Percentiles rank a stretch among this genome's conserved stretches.
These are phyloP conservation scores for Ametastegia equiseti DNA, from an alignment of 2,888 invertebrate species.

Conservation along the genomic window DNA sequence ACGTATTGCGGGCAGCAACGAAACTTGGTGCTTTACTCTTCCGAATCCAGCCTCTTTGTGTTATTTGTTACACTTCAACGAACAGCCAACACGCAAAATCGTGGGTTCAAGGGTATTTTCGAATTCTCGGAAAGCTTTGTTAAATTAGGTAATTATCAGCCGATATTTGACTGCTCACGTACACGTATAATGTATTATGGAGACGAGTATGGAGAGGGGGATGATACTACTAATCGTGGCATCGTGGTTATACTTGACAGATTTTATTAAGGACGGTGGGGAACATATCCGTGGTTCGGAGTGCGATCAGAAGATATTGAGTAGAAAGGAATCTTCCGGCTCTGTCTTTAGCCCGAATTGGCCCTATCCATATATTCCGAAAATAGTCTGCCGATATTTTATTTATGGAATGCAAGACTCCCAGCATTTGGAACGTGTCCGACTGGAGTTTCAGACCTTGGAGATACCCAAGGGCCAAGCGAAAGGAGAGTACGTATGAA, in stretches of 20 bases:
- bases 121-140: constrained; percentile 99
- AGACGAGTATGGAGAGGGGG: not conserved
- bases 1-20: constrained; percentile 98
- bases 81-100: constrained; percentile 96
- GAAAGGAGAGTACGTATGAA: constrained; percentile 85
- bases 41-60: constrained; percentile 92
- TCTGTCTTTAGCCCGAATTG: constrained; percentile 97
- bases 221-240: not conserved
- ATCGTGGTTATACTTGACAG: constrained; percentile 75
- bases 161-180: not conserved
- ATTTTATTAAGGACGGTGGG: constrained; percentile 95
- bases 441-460: constrained; percentile 92
- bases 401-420: constrained; percentile 99
- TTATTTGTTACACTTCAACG: constrained; percentile 94
- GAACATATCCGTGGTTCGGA: constrained; percentile 98
- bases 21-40: constrained; percentile 96
- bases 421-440: constrained; percentile 96
- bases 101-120: constrained; percentile 99
- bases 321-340: constrained; percentile 94
- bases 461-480: constrained; percentile 92
- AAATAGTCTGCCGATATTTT: constrained; percentile 98
- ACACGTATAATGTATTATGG: not conserved
- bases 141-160: constrained; percentile 89
- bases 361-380: constrained; percentile 96
- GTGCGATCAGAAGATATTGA: constrained; percentile 98